Evolutionary conservation across 2,113 vertebrate species (phyloP).

Genomic region (Hydrolagus affinis): DNA sequence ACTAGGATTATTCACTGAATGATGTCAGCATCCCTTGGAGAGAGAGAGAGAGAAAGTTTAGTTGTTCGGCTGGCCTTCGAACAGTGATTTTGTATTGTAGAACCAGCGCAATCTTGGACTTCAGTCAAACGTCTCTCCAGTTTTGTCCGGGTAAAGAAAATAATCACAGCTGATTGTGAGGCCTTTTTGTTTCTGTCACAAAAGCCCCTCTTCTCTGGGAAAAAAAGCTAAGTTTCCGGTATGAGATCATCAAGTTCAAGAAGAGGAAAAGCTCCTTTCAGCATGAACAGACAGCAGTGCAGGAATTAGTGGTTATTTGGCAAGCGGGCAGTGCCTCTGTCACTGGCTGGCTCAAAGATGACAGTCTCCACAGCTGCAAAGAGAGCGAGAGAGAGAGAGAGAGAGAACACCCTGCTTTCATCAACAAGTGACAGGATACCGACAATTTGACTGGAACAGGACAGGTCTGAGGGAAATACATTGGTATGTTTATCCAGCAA

Average conservation of each 20-base stretch:
- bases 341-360: constrained; percentile 52
- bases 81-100: constrained; percentile 52
- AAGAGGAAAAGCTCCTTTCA: constrained; percentile 53
- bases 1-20: constrained; percentile 55
- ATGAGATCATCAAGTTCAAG: constrained; percentile 70
- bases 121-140: constrained; percentile 52
- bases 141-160: constrained; percentile 56
- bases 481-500: constrained; percentile 10
- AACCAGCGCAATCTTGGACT: constrained; percentile 55
- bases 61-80: constrained; percentile 55
- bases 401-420: constrained; percentile 46
- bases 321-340: constrained; percentile 57
- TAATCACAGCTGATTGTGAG: constrained; percentile 58
- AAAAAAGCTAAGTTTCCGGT: constrained; percentile 68
- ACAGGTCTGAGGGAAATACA: background rate
- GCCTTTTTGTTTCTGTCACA: constrained; percentile 67
- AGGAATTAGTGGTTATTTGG: constrained; percentile 59
- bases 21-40: constrained; percentile 65
- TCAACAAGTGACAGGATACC: constrained; percentile 47
- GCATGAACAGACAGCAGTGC: constrained; percentile 52
- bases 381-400: constrained; percentile 34
- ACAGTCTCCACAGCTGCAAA: constrained; percentile 49
- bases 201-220: constrained; percentile 68
- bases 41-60: constrained; percentile 59
- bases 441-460: constrained; percentile 26